Percentiles rank a stretch among this genome's conserved stretches.
Evolutionary conservation across 2,113 vertebrate species (phyloP).

Genomic region (Forbesichthys papilliferus): DNA sequence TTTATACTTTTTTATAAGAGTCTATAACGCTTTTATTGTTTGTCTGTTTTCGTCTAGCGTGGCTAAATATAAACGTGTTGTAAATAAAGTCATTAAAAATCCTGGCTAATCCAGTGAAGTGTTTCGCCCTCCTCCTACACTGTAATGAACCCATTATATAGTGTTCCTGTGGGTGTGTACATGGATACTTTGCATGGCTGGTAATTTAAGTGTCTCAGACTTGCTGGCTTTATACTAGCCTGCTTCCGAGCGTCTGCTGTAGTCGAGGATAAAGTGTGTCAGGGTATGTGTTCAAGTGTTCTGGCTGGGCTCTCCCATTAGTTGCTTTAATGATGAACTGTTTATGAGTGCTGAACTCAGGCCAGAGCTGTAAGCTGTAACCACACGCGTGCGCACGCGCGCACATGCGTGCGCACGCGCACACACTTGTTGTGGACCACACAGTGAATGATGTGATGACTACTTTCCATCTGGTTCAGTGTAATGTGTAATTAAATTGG

Average conservation of each 20-base stretch:
- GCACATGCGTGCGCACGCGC: slow-evolving; percentile 4
- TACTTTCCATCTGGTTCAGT: slow-evolving; percentile 11
- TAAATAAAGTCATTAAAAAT: slow-evolving; percentile 37
- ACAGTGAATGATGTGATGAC: slow-evolving; percentile 8
- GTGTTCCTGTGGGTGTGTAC: neutral
- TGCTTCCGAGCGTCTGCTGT: too few relatives aligned
- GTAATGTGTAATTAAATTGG: neutral
- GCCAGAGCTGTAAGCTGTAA: slow-evolving; percentile 26
- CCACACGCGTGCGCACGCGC: neutral
- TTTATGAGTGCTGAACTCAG: slow-evolving; percentile 39
- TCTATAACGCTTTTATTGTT: slow-evolving; percentile 5
- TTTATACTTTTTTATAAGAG: neutral
- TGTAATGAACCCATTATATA: slow-evolving; percentile 10
- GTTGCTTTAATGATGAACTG: slow-evolving; percentile 34
- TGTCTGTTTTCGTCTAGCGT: slow-evolving; percentile 19
- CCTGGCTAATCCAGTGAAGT: slow-evolving; percentile 35
- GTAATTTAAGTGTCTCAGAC: neutral
- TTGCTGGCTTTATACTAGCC: neutral
- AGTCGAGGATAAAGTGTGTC: slow-evolving; percentile 15
- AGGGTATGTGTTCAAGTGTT: slow-evolving; percentile 10
- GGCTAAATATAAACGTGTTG: slow-evolving; percentile 18
- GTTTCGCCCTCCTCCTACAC: slow-evolving; percentile 55
- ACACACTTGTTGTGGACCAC: slow-evolving; percentile 18
- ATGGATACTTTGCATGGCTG: neutral
- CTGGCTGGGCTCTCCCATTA: slow-evolving; percentile 39